Evolutionary conservation across 2,888 invertebrate genomes (phyloP), one percentile per base, ranked within the genome.

Genomic region (Macaria notata): DNA sequence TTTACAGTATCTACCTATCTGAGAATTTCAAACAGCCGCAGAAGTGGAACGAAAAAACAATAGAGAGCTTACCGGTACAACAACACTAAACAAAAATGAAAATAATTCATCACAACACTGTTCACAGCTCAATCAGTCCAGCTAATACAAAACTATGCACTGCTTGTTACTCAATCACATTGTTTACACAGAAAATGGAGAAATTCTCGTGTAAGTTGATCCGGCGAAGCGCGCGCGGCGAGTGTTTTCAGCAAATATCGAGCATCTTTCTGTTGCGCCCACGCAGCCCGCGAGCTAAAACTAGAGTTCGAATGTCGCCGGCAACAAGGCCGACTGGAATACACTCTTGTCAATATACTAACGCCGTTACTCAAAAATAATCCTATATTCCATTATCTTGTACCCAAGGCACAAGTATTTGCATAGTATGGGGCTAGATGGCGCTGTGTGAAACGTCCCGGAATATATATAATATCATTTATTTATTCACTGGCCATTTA

Each of bases 321-420:
- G 83, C 78, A 73, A 73, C 89, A 87, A 89, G 89, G 89, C 83
- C 84, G 79, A 76, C 88, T 87, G 88, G 88, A 88, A 79, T 66
- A 72, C 67, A 66, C 61, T 53, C 51, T 31, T 46, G 54, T 59
- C 59, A 59, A 51, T 59, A 55, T 51, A 54, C 9, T 7, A 44
- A 50, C 50, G 48, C 48, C 41, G 48, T 51, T n/a, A 59, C 45
- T 54, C 50, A 33, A 51, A 46, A 33, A 54, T 36, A 19, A 57
- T 46, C 42, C 39, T 30, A 46, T 38, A 44, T 44, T 19, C 19
- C 19, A 19, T 19, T 19, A 19, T 19, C 19, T 19, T 1, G 19
- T 19, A 19, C 19, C 19, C 19, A 19, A 1, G 19, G 2, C 19
- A 19, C 19, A 19, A 19, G 19, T 19, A 19, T 19, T 19, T 19